A percentile compares a stretch with the other conserved stretches of the same genome.
Evolutionary conservation across 2,888 invertebrate species (phyloP).

Genomic region (Archips xylosteana): DNA sequence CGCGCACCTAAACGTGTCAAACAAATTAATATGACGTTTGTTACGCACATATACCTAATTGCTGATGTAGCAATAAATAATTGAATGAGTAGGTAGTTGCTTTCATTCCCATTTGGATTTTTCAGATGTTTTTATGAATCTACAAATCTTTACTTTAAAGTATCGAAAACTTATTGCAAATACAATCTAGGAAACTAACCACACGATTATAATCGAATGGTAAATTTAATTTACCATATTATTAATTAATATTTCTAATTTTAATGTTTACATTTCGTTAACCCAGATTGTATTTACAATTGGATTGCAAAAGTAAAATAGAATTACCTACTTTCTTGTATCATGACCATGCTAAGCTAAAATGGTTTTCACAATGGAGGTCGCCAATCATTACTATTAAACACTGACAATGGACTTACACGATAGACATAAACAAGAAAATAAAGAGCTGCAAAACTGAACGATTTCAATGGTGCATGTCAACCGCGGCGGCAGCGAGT

Average conservation of each 20-base stretch:
- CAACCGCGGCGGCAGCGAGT: conserved; percentile 70
- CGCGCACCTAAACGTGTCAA: conserved; percentile 90
- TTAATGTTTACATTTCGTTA: neutral
- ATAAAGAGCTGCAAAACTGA: conserved; percentile 59
- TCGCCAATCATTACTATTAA: conserved; percentile 53
- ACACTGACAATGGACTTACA: conserved; percentile 64
- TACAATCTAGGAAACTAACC: conserved; percentile 10
- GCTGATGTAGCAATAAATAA: neutral
- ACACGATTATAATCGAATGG: neutral
- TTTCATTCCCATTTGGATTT: neutral
- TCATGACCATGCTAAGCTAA: conserved; percentile 67
- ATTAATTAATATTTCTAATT: too few species aligned
- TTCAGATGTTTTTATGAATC: neutral
- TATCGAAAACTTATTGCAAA: conserved; percentile 16
- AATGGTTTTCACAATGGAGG: conserved; percentile 52
- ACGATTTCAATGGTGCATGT: conserved; percentile 55
- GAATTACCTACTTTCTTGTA: conserved; percentile 10
- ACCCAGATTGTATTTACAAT: conserved; percentile 14
- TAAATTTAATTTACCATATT: too few species aligned
- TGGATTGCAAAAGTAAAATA: conserved; percentile 5
- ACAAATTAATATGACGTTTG: neutral
- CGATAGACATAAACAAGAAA: conserved; percentile 58
- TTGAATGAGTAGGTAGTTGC: neutral
- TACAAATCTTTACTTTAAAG: neutral
- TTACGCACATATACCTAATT: neutral